phyloP scores from a whole-genome alignment of 2,113 vertebrate species.

The Hiodon tergisus region DNA sequence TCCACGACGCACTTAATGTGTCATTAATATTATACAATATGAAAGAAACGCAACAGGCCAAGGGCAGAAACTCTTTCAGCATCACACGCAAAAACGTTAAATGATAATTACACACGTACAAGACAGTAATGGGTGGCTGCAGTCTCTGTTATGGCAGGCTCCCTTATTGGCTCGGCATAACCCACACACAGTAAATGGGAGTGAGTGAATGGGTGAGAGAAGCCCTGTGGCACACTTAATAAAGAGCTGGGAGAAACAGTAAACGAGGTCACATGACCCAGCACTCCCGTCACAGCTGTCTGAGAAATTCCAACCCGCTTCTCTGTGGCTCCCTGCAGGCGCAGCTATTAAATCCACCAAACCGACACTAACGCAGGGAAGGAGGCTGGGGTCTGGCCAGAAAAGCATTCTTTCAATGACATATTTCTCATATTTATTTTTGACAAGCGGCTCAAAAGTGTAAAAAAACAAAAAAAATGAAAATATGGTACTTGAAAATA shows the following conservation, averaged over 20 bases:
- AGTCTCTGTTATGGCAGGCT: too few relatives aligned
- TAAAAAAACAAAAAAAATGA: background rate
- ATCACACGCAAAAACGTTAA: too few relatives aligned
- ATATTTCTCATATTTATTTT: background rate
- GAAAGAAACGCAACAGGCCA: too few relatives aligned
- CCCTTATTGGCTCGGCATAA: too few relatives aligned
- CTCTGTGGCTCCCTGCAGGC: background rate
- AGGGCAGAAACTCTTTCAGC: too few relatives aligned
- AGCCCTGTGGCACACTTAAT: background rate
- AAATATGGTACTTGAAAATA: slow-evolving; percentile 15
- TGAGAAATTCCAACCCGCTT: background rate
- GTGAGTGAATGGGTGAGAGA: too few relatives aligned
- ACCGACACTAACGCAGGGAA: background rate
- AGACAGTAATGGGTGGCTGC: too few relatives aligned
- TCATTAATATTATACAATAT: too few relatives aligned
- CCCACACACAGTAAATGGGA: too few relatives aligned
- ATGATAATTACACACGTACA: too few relatives aligned
- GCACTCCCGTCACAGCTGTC: background rate
- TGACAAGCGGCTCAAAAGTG: background rate
- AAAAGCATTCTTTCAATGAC: background rate
- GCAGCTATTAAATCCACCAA: background rate
- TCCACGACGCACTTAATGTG: too few relatives aligned
- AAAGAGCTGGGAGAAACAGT: background rate
- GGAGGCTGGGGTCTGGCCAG: background rate
- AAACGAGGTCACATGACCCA: background rate